Base-by-base conservation (phyloP, 1,140 invertebrate species). In the Stenopsyche tienmushanensis region DNA sequence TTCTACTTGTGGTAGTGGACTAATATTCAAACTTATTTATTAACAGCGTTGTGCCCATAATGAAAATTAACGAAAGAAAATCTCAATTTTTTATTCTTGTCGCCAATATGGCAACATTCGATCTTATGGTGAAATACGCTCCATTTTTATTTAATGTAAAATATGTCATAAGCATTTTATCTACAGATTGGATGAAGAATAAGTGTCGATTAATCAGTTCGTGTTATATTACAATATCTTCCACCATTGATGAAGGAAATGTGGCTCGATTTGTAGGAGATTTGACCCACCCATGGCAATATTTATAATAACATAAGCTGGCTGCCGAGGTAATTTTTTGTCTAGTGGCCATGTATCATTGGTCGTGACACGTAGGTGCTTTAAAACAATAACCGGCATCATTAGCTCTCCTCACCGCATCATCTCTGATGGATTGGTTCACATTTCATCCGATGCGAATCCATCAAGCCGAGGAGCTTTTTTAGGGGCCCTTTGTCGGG, bases 341-440 rank as follows among this genome's bases (percentile, higher is more conserved):
- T 34, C 5, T 13, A 13, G 29, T 13, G 29, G 29, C 29, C 5
- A 57, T 57, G 54, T 10, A 25, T n/a, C 26, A n/a, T 26, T 47
- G 17, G 44, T n/a, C 34, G 29, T 41, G 47, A 54, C 47, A 21
- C 24, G 62, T 9, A 21, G 63, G 58, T 65, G 63, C 50, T 69
- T 65, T 69, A 69, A 69, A 69, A 69, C 67, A 69, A 69, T 69
- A 62, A 65, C 23, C 63, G 20, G 57, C 41, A 29, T 69, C 67
- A 65, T 69, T 69, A 69, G 63, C 34, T 23, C 52, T 8, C 50
- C 15, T 17, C 45, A 44, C 20, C 1, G 41, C n/a, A n/a, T n/a
- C n/a, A n/a, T n/a, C n/a, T n/a, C 55, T 18, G 42, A 23, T 49
- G 52, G 67, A 69, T 68, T 29, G 50, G 44, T 15, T 17, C 44